Conservation (phyloP, 1,140 invertebrate genomes). For the Notospermus geniculatus region DNA sequence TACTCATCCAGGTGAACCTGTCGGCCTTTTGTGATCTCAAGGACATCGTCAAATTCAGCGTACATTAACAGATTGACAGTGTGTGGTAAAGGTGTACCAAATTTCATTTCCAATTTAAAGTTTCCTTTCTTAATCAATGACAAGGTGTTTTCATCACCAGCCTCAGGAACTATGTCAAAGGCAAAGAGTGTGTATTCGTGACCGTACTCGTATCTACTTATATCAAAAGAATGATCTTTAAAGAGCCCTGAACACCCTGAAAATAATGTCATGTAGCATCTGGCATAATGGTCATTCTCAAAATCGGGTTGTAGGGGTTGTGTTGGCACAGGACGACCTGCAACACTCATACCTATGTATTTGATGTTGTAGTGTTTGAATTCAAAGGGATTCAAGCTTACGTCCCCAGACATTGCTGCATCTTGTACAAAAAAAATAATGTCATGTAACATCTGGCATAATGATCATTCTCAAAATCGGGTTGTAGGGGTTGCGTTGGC, state of each 20-base stretch:
- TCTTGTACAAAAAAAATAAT: not conserved
- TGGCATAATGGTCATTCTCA: not conserved
- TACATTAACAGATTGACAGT: conserved; percentile 2
- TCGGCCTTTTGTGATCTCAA: not conserved
- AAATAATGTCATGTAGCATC: not conserved
- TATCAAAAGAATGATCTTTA: not conserved
- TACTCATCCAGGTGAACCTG: not conserved
- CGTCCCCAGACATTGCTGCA: not conserved
- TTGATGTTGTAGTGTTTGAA: not conserved
- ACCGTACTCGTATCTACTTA: not conserved
- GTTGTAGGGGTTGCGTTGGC: not conserved
- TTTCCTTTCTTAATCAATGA: not conserved
- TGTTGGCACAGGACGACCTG: not conserved
- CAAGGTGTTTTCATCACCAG: not conserved
- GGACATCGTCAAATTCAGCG: conserved; percentile 6
- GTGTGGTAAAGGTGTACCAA: not conserved
- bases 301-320: not conserved
- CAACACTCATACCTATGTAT: not conserved
- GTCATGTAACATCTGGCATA: not conserved
- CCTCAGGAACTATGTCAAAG: not conserved
- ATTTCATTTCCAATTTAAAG: not conserved
- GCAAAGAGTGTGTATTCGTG: not conserved
- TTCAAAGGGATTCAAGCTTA: not conserved
- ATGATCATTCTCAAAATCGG: not conserved
- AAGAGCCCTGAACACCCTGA: not conserved